Evolutionary conservation across 2,113 vertebrate species (phyloP).

Genomic region (Mugil cephalus): DNA sequence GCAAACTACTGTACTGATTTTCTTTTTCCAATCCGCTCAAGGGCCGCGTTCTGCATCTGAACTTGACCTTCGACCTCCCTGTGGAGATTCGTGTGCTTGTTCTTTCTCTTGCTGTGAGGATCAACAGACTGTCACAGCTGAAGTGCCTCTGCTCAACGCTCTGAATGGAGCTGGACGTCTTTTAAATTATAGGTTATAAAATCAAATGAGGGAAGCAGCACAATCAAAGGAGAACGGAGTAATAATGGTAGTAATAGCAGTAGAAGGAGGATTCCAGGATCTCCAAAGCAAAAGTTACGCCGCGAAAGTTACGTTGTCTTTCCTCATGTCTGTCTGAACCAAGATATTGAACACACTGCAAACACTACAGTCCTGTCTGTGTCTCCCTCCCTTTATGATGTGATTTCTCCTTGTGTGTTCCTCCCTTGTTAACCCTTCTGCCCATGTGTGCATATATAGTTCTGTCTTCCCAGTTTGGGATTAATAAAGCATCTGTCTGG

Average conservation of each 20-base stretch:
- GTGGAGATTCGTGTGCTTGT: slow-evolving; percentile 48
- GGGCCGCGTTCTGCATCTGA: slow-evolving; percentile 18
- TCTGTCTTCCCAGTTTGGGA: too few species aligned
- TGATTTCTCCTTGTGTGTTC: too few species aligned
- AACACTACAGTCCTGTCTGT: too few species aligned
- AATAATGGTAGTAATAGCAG: neutral
- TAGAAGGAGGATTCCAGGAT: too few species aligned
- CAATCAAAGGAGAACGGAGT: slow-evolving; percentile 1
- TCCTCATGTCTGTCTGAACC: too few species aligned
- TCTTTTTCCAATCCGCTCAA: neutral
- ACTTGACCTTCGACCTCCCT: slow-evolving; percentile 44
- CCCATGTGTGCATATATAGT: too few species aligned
- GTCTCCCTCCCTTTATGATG: too few species aligned
- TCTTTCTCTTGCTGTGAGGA: slow-evolving; percentile 49
- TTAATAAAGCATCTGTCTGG: too few species aligned
- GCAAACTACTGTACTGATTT: slow-evolving; percentile 21
- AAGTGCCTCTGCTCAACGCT: slow-evolving; percentile 18
- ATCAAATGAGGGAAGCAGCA: slow-evolving; percentile 40
- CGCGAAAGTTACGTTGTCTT: too few species aligned
- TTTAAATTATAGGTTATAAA: slow-evolving; percentile 12
- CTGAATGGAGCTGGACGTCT: neutral
- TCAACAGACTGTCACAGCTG: slow-evolving; percentile 38
- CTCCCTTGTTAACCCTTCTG: too few species aligned
- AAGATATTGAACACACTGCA: too few species aligned
- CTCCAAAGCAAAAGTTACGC: too few species aligned